Evolutionary conservation across 2,888 invertebrate genomes (phyloP).

Genomic region (Ariolimax columbianus): DNA sequence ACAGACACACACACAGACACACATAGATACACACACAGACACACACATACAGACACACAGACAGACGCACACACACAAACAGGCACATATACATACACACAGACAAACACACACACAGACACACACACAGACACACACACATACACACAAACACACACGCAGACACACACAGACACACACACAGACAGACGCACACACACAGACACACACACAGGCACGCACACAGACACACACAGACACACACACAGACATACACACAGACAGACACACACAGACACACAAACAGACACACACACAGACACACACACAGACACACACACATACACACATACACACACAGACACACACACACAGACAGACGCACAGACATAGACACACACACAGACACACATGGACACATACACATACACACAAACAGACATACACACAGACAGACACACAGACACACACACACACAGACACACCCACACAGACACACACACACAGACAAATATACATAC

Average conservation of each 20-base stretch:
- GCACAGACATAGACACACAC: not conserved
- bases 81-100: not conserved
- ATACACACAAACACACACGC: not conserved
- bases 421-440: slow-evolving; percentile 3
- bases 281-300: not conserved
- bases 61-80: slow-evolving; percentile 4
- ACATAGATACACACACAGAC: slow-evolving; percentile 24
- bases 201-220: not conserved
- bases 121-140: slow-evolving; percentile 1
- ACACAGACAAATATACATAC: not conserved
- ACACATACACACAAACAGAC: not conserved
- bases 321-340: not conserved
- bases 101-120: not conserved
- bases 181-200: not conserved
- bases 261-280: not conserved
- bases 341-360: slow-evolving; percentile 10
- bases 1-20: slow-evolving; percentile 11
- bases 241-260: not conserved
- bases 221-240: not conserved
- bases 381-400: not conserved
- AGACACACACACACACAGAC: not conserved
- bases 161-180: not conserved
- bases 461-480: not conserved
- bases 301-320: not conserved
- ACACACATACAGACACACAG: slow-evolving; percentile 21